phyloP scores from a whole-genome alignment of 2,797 vertebrate genomes.

The Eurystomus glaucurus region DNA sequence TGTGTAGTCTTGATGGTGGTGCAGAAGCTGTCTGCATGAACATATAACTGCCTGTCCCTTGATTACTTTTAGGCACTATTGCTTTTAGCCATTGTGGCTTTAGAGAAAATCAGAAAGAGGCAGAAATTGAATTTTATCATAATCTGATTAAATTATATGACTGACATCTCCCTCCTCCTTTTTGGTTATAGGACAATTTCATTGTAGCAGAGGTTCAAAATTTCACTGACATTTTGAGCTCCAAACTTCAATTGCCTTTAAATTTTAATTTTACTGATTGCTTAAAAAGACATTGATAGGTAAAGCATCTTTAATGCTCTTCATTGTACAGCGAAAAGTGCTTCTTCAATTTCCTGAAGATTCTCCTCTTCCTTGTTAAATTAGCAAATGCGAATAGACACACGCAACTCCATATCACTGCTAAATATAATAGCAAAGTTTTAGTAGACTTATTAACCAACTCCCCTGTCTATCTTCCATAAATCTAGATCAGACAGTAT shows the following conservation, averaged over 20 bases:
- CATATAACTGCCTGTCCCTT: not conserved
- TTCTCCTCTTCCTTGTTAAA: not conserved
- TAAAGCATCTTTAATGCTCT: not conserved
- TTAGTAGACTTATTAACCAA: not conserved
- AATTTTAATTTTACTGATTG: not conserved
- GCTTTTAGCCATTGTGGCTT: not conserved
- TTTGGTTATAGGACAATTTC: not conserved
- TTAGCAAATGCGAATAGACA: not conserved
- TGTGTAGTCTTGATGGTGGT: not conserved
- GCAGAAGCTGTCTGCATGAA: not conserved
- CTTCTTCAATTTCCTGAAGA: not conserved
- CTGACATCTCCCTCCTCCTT: not conserved
- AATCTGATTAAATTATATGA: not conserved
- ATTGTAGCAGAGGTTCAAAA: not conserved
- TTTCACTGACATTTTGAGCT: not conserved
- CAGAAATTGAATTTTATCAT: slow-evolving; percentile 26
- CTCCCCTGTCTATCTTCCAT: not conserved
- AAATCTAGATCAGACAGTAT: not conserved
- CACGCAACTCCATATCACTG: accelerated
- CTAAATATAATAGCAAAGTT: not conserved
- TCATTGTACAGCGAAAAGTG: not conserved
- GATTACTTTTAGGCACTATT: not conserved
- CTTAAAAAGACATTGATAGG: not conserved
- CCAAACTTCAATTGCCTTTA: not conserved
- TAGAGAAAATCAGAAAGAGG: not conserved